Base-by-base conservation (phyloP, 92 coral and sea anemone species). In the Meandrina meandrites region DNA sequence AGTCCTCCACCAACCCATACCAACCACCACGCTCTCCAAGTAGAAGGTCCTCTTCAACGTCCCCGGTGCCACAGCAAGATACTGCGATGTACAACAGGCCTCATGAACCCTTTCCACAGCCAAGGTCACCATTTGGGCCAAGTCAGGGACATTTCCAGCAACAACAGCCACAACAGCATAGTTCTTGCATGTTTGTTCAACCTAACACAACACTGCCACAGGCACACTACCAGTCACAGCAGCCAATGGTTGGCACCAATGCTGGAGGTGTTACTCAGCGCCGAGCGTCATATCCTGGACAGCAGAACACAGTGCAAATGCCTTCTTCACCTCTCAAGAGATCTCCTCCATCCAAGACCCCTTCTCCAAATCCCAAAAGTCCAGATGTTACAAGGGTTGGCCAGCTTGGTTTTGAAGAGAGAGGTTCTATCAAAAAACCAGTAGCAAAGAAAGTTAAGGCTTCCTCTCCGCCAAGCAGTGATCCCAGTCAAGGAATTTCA, bases 111-210 rank as follows among this genome's bases (percentile, higher is more conserved):
- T 81, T 82, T 54, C 91, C 86, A 27, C 86, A 92, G 57, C 86
- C 94, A 3, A 75, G 77, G 66, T 66, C 88, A 42, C 88, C 82
- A 11, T 85, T 85, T 77, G 82, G 81, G 8, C 19, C 82, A 19
- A 77, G 77, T 45, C 83, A 76, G 75, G 88, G 53, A 47, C 88
- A 85, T 58, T 81, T 62, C 64, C 84, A 71, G n/a, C 79, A 51
- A 17, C 86, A 69, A 24, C 77, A 72, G 79, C 68, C 53, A 36
- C 92, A 89, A 22, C 81, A 76, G 62, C 93, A 91, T 19, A 90
- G 93, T n/a, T 92, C 95, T 3, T 92, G 95, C 47, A 92, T 92
- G 95, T 92, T 86, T 92, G 95, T 91, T 28, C 91, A 90, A 40
- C 86, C 87, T 5, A 91, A 84, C 51, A 87, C 82, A 17, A 87